Percentiles rank a stretch among this genome's conserved stretches.
Conservation (phyloP, 2,797 vertebrate genomes). For the Chiloscyllium punctatum region DNA sequence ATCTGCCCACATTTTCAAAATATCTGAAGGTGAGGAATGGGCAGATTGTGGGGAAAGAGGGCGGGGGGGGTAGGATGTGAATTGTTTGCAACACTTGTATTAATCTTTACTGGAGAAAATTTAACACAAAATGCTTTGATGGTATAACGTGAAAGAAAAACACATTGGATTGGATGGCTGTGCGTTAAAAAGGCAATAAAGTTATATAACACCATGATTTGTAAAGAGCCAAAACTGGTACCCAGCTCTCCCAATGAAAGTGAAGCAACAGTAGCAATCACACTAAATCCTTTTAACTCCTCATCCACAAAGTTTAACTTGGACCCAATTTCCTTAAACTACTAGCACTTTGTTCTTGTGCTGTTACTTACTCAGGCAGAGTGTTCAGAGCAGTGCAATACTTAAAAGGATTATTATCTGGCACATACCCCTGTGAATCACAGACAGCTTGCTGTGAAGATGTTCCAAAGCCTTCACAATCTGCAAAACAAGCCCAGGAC, state of each 20-base stretch:
- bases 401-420: background rate
- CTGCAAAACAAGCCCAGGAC: constrained; percentile 56
- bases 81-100: background rate
- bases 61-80: no score
- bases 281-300: background rate
- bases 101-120: background rate
- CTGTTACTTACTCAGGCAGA: background rate
- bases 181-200: background rate
- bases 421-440: constrained; percentile 88
- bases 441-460: constrained; percentile 90
- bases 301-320: background rate
- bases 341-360: background rate
- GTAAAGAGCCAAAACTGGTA: background rate
- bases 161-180: background rate
- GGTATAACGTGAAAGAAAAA: background rate
- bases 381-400: background rate
- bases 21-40: no score
- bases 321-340: background rate
- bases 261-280: background rate
- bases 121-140: background rate
- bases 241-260: background rate
- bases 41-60: no score
- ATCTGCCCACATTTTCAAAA: no score
- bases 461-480: constrained; percentile 94
- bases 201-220: background rate